Conservation (phyloP, 2,888 invertebrate species). For the Ormyrus rosae region DNA sequence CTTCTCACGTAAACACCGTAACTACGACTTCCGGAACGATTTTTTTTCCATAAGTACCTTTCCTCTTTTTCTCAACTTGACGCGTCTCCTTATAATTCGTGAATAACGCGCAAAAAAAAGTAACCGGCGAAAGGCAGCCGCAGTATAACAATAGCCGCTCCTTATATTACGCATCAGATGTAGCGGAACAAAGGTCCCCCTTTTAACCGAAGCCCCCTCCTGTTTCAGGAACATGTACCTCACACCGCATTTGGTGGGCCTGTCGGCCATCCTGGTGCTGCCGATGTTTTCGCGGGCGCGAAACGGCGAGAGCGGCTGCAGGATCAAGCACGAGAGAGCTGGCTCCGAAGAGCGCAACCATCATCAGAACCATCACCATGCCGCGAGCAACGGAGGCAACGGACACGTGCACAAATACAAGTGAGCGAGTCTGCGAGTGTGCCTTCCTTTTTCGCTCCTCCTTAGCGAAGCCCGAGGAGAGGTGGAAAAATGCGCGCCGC, state of each 20-base stretch:
- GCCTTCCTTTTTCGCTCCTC: too few species aligned
- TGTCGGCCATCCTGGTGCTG: slow-evolving; percentile 66
- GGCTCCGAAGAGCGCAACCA: neutral
- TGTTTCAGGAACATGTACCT: slow-evolving; percentile 70
- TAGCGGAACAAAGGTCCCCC: too few species aligned
- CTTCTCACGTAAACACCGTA: too few species aligned
- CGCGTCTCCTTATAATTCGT: too few species aligned
- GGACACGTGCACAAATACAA: slow-evolving; percentile 53
- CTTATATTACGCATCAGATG: too few species aligned
- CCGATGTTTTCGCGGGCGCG: slow-evolving; percentile 63
- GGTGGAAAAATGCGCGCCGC: too few species aligned
- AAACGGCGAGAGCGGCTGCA: neutral
- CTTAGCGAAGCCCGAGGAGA: too few species aligned
- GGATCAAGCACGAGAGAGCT: slow-evolving; percentile 34
- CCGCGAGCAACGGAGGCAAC: slow-evolving; percentile 20
- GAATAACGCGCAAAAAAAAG: neutral
- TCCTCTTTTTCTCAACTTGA: too few species aligned
- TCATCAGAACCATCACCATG: neutral
- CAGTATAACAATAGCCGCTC: neutral
- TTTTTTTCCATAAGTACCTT: too few species aligned
- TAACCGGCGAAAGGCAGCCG: neutral
- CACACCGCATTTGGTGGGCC: slow-evolving; percentile 68
- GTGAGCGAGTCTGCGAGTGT: neutral
- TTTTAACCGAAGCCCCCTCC: too few species aligned
- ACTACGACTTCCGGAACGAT: too few species aligned